Percentiles rank a stretch among this genome's conserved stretches.
phyloP scores from a whole-genome alignment of 2,888 invertebrate genomes.

The Fabriciana adippe region DNA sequence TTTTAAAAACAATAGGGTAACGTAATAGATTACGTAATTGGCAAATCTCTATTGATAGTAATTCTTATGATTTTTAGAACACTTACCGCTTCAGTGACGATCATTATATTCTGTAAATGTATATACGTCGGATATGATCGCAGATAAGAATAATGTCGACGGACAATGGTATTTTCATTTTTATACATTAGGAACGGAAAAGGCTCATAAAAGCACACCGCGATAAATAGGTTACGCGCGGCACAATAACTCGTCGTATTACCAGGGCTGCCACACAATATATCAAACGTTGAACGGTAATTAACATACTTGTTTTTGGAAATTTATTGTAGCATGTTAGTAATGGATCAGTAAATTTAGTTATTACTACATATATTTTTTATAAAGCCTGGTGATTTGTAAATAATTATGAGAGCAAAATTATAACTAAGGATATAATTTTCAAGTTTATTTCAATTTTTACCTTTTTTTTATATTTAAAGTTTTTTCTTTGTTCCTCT shows the following conservation, averaged over 20 bases:
- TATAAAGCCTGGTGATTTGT: too few species aligned
- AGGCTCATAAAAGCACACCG: slow-evolving; percentile 8
- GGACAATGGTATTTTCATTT: slow-evolving; percentile 13
- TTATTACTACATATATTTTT: too few species aligned
- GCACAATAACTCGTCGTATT: slow-evolving; percentile 13
- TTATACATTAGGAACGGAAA: slow-evolving; percentile 20
- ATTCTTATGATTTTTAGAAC: not conserved
- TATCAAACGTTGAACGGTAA: not conserved
- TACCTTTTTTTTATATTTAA: not conserved
- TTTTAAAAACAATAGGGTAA: too few species aligned
- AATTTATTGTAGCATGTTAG: too few species aligned
- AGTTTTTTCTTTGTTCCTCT: too few species aligned
- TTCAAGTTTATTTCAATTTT: not conserved
- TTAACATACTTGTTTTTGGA: too few species aligned
- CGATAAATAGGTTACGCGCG: slow-evolving; percentile 20
- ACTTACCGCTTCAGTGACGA: not conserved
- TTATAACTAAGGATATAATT: too few species aligned
- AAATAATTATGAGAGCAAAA: too few species aligned
- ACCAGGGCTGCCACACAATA: not conserved
- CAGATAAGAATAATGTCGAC: slow-evolving; percentile 11
- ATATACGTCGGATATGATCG: not conserved
- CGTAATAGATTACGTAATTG: too few species aligned
- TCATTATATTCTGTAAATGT: not conserved
- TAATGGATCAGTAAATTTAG: too few species aligned
- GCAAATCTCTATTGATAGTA: too few species aligned